These are phyloP conservation scores for Paramisgurnus dabryanus DNA, from an alignment of 2,113 vertebrate genomes.

Conservation along the genomic window DNA sequence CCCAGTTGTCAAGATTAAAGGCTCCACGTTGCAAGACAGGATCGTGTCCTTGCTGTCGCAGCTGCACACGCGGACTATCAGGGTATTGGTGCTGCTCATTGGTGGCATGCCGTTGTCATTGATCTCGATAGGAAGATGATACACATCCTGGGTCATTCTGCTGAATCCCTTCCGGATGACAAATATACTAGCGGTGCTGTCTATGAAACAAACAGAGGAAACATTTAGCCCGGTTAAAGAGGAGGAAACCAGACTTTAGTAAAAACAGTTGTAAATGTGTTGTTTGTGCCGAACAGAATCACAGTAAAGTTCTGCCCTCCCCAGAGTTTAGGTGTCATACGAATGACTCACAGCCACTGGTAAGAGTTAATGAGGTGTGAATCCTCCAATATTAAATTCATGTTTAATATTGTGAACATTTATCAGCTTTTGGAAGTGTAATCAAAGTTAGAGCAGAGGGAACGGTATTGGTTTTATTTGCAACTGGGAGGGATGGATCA, in stretches of 20 bases:
- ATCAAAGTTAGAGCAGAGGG: slow-evolving; percentile 50
- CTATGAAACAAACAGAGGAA: slow-evolving; percentile 67
- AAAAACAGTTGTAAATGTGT: neutral
- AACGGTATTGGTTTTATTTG: slow-evolving; percentile 46
- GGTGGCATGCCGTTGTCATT: slow-evolving; percentile 86
- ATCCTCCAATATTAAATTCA: slow-evolving; percentile 50
- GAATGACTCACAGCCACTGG: neutral
- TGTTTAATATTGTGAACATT: slow-evolving; percentile 55
- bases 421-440: slow-evolving; percentile 62
- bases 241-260: too few relatives aligned
- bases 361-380: slow-evolving; percentile 52
- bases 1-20: slow-evolving; percentile 85
- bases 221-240: neutral
- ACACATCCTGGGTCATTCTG: slow-evolving; percentile 87
- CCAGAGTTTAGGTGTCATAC: slow-evolving; percentile 1
- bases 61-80: slow-evolving; percentile 91
- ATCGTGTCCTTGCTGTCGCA: slow-evolving; percentile 83
- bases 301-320: slow-evolving; percentile 3
- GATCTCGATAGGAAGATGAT: slow-evolving; percentile 90
- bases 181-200: slow-evolving; percentile 86
- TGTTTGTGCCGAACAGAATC: neutral
- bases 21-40: slow-evolving; percentile 89
- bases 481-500: slow-evolving; percentile 42
- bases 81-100: slow-evolving; percentile 91
- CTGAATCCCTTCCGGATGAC: slow-evolving; percentile 87